Evolutionary conservation across 1,140 invertebrate genomes (phyloP), one percentile per base, ranked within the genome.

Genomic region (Drosophila arizonae): DNA sequence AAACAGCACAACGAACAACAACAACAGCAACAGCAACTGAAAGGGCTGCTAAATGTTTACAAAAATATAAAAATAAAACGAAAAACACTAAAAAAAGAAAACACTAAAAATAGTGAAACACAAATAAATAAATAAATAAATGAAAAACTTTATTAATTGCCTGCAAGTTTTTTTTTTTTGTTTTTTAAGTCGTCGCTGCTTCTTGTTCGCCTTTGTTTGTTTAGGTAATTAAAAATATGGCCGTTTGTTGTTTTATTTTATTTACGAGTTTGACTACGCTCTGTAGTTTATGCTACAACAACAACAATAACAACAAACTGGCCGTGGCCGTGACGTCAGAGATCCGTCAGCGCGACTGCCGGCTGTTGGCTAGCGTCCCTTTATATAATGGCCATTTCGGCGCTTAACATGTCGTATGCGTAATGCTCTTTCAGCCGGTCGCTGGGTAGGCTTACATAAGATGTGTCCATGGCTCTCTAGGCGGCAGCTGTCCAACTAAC

Each of bases 181-280:
- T 46, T 17, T 46, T 63, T 73, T 56, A 80, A 76, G 67, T 85
- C 77, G 62, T 68, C 73, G 39, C 39, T 58, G 62, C 33, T 33
- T 33, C 39, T 61, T 61, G 48, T 62, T 6, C 36, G 13, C 36
- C 6, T 77, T 63, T 72, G 79, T 81, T 87, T 86, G 79, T 86
- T 86, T 86, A 76, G 82, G 84, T 86, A 82, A 86, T 86, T 86
- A 74, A 88, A 86, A 82, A 77, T 86, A 73, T 86, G 69, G 43
- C 72, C 82, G 39, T 78, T 46, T 72, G 65, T 45, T 60, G 10
- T 46, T 60, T 26, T 30, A n/a, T 45, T 65, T 15, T 39, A 50
- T 62, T 48, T 62, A 62, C 58, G 45, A 62, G 45, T 4, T n/a
- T 33, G 46, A 21, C 62, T 50, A 8, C 10, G 1, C 24, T 30